Evolutionary conservation across 2,797 vertebrate genomes (phyloP).

Genomic region (Cryptoprocta ferox): DNA sequence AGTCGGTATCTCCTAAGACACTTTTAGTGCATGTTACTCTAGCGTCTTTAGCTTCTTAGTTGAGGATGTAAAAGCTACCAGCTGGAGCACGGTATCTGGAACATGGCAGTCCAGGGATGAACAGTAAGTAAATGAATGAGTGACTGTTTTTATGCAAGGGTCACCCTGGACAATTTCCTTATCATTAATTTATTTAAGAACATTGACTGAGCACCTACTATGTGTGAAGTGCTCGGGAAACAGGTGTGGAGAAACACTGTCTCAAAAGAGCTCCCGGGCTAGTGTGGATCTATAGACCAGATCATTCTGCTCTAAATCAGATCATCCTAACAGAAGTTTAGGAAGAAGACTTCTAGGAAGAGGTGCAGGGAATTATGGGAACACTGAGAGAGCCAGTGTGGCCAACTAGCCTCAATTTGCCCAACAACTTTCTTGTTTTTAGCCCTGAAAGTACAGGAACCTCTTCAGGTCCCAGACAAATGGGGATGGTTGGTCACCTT

Average conservation of each 20-base stretch:
- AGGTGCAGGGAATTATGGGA: no score
- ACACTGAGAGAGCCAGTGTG: not conserved
- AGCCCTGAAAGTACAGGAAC: not conserved
- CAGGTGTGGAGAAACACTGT: not conserved
- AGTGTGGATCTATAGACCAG: not conserved
- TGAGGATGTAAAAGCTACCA: rapidly evolving
- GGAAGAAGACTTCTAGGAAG: not conserved
- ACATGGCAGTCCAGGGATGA: rapidly evolving
- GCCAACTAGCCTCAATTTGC: not conserved
- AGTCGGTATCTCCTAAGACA: not conserved
- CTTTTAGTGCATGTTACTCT: not conserved
- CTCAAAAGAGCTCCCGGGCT: not conserved
- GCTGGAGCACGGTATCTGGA: rapidly evolving
- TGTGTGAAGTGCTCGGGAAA: not conserved
- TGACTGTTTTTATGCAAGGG: rapidly evolving
- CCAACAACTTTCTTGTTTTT: not conserved
- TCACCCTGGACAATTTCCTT: not conserved
- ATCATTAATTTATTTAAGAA: not conserved
- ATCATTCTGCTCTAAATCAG: not conserved
- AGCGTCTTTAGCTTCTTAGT: not conserved
- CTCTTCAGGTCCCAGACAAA: not conserved
- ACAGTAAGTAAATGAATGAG: rapidly evolving
- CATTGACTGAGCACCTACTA: not conserved
- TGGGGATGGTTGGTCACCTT: not conserved
- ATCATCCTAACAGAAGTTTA: not conserved